Evolutionary conservation across 2,113 vertebrate genomes (phyloP).

Genomic region (Trogon surrucura): DNA sequence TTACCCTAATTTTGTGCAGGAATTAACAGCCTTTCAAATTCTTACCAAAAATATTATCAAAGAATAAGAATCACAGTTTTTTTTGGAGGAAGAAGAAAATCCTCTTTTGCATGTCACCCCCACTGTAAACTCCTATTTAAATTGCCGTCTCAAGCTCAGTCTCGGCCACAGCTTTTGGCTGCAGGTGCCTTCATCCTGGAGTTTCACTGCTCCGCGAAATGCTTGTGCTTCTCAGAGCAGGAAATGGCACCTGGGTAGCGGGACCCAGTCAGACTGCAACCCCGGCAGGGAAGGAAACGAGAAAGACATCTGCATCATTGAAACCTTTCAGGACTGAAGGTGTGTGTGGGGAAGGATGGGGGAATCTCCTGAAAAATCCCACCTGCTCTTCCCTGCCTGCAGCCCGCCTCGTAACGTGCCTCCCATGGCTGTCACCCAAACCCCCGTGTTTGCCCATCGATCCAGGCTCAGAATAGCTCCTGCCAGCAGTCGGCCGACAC

Average conservation of each 20-base stretch:
- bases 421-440: not conserved
- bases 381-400: not conserved
- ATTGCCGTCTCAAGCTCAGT: not conserved
- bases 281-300: not conserved
- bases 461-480: conserved; percentile 54
- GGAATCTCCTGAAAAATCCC: conserved; percentile 24
- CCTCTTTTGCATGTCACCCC: not conserved
- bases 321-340: not conserved
- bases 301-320: conserved; percentile 21
- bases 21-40: not conserved
- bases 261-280: conserved; percentile 20
- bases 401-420: not conserved
- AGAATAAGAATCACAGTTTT: not conserved
- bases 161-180: not conserved
- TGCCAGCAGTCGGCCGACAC: not conserved
- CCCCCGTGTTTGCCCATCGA: not conserved
- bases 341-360: not conserved
- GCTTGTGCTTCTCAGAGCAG: not conserved
- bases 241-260: not conserved
- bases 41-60: not conserved
- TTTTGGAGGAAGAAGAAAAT: not conserved
- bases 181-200: conserved; percentile 32
- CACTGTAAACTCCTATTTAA: not conserved
- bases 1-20: not conserved
- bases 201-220: not conserved